Evolutionary conservation across 2,797 vertebrate genomes (phyloP), one percentile per base, ranked within the genome.

Genomic region (Brachyalestes nurse): DNA sequence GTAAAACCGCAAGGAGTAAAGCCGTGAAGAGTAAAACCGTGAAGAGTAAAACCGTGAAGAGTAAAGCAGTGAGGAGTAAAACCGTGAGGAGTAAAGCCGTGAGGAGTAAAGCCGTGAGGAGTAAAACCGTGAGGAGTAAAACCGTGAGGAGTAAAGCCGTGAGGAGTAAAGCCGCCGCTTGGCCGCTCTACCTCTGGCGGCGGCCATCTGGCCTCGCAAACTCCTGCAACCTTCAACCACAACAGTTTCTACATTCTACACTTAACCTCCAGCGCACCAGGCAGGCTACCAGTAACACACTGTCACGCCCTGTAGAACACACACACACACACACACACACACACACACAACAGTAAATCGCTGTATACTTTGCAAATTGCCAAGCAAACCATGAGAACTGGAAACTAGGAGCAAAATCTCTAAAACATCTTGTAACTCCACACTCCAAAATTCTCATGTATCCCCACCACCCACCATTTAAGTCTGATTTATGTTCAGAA

Each of bases 131-230:
- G n/a, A n/a, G n/a, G n/a, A n/a, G n/a, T n/a, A n/a, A n/a, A n/a
- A n/a, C n/a, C n/a, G n/a, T n/a, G n/a, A n/a, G n/a, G n/a, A n/a
- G n/a, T n/a, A n/a, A n/a, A n/a, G n/a, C n/a, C n/a, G n/a, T n/a
- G 28, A 55, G n/a, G 17, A 55, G 70, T 34, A 57, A 3, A 55
- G 34, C 70, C n/a, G 49, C 23, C 38, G 25, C 57, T 72, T 57
- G 51, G 70, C 70, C 55, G 23, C n/a, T 57, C 28, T n/a, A 57
- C 25, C 70, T 53, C 49, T 34, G 28, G 25, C 13, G 51, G 14
- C 51, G 34, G 70, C 70, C 70, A 72, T 72, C 6, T 38, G 70
- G 51, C 51, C 51, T 40, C 17, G 51, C 71, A 57, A 34, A 38
- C 28, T 19, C n/a, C 16, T 38, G 28, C 28, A 40, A 55, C 4